These are phyloP conservation scores for Acanthosepion esculentum DNA, from an alignment of 2,888 invertebrate species.

Conservation along the genomic window DNA sequence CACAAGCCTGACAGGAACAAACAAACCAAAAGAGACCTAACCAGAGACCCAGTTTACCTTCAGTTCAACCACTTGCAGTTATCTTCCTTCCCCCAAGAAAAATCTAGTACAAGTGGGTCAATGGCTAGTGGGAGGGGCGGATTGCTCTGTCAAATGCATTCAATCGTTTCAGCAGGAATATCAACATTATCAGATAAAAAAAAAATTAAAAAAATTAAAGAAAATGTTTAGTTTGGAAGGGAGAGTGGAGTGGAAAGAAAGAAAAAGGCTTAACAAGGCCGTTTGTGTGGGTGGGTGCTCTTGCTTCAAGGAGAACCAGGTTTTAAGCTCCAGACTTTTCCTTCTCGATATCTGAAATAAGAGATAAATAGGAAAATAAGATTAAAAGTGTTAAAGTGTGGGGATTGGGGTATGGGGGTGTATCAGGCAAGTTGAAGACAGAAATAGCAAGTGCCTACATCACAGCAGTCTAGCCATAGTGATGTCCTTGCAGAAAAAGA, in stretches of 20 bases:
- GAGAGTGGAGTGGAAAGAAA: not conserved
- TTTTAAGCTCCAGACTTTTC: conserved; percentile 42
- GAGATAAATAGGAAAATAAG: not conserved
- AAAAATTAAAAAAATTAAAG: not conserved
- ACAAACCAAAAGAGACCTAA: too few relatives aligned
- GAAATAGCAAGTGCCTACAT: too few relatives aligned
- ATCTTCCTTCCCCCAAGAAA: not conserved
- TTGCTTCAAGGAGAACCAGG: not conserved
- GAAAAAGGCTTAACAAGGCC: conserved; percentile 15
- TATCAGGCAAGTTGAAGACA: too few relatives aligned
- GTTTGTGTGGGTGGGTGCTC: not conserved
- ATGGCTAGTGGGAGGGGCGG: not conserved
- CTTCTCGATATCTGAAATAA: conserved; percentile 51
- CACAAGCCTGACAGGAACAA: too few relatives aligned
- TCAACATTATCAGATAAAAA: not conserved
- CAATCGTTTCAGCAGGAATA: not conserved
- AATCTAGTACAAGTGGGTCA: not conserved
- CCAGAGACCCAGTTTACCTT: too few relatives aligned
- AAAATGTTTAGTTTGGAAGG: not conserved
- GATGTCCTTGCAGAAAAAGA: too few relatives aligned
- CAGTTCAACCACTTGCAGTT: not conserved
- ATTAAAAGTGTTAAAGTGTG: too few relatives aligned
- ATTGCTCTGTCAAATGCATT: not conserved
- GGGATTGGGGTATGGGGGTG: too few relatives aligned
- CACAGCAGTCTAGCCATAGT: too few relatives aligned